Percentiles rank a stretch among this genome's conserved stretches.
These are phyloP conservation scores for Axea sp. DNA, from an alignment of 2,888 invertebrate genomes.

Conservation along the genomic window DNA sequence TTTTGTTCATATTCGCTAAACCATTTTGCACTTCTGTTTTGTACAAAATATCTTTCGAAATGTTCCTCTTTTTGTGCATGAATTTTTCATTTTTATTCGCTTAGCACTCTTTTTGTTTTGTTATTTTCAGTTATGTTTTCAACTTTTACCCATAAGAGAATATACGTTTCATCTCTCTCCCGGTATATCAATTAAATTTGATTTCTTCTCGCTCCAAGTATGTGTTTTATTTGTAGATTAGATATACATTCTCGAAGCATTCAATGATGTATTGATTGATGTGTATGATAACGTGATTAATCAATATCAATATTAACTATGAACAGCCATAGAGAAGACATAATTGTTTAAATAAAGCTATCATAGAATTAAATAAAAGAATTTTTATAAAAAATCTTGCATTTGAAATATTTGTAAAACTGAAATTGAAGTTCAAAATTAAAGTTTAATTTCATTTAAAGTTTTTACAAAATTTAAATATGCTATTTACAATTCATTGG, in stretches of 20 bases:
- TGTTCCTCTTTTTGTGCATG: slow-evolving; percentile 59
- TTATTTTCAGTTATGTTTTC: too few species aligned
- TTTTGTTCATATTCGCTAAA: slow-evolving; percentile 45
- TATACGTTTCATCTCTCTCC: slow-evolving; percentile 40
- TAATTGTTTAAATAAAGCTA: too few species aligned
- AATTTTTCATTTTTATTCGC: slow-evolving; percentile 57
- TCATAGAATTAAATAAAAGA: too few species aligned
- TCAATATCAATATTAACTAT: too few species aligned
- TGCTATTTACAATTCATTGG: too few species aligned
- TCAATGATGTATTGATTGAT: slow-evolving; percentile 7
- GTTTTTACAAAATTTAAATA: too few species aligned
- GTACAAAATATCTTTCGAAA: slow-evolving; percentile 34
- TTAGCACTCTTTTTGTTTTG: slow-evolving; percentile 53
- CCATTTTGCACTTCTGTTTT: slow-evolving; percentile 45
- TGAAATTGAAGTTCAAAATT: too few species aligned
- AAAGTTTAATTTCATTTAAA: too few species aligned
- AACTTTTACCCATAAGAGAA: neutral
- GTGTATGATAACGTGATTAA: too few species aligned
- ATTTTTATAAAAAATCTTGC: too few species aligned
- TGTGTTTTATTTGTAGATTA: slow-evolving; percentile 54
- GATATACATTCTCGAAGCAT: slow-evolving; percentile 38
- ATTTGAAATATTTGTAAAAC: too few species aligned
- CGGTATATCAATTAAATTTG: slow-evolving; percentile 38
- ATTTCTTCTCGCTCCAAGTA: slow-evolving; percentile 53
- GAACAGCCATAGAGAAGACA: too few species aligned